These are phyloP conservation scores for Drosophila tanythrix DNA, from an alignment of 2,888 invertebrate genomes.

Conservation along the genomic window DNA sequence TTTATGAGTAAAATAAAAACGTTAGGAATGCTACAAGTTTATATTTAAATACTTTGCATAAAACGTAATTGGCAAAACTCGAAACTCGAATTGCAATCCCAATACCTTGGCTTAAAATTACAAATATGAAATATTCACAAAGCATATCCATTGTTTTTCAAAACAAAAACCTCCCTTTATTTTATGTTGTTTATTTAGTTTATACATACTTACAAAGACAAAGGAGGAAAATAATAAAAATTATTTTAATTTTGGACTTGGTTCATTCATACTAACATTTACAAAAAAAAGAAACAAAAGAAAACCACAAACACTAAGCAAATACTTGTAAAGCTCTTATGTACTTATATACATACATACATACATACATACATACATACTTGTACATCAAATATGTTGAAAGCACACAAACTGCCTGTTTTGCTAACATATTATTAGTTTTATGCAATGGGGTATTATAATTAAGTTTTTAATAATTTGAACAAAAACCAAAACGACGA, in stretches of 20 bases:
- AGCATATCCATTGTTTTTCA: constrained; percentile 80
- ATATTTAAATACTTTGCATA: constrained; percentile 47
- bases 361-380: constrained; percentile 5
- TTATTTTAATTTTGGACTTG: constrained; percentile 36
- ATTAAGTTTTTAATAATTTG: constrained; percentile 62
- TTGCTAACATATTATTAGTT: constrained; percentile 54
- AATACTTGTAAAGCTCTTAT: constrained; percentile 45
- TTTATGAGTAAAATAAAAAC: constrained; percentile 33
- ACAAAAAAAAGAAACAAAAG: constrained; percentile 1
- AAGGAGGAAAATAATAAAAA: constrained; percentile 42
- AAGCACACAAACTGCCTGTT: constrained; percentile 77
- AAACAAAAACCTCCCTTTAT: constrained; percentile 58
- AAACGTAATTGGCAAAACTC: constrained; percentile 63
- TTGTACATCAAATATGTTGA: constrained; percentile 45
- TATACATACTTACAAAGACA: constrained; percentile 46
- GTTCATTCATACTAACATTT: constrained; percentile 33
- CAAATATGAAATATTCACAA: constrained; percentile 63
- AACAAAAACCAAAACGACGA: constrained; percentile 73
- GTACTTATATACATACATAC: constrained; percentile 56
- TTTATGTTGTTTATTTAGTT: constrained; percentile 62
- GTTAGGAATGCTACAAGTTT: constrained; percentile 54
- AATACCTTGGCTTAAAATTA: constrained; percentile 54
- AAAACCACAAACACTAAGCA: constrained; percentile 8
- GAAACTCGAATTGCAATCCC: constrained; percentile 58
- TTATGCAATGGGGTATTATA: constrained; percentile 51